Conservation (phyloP, 2,888 invertebrate genomes). For the Agriopis marginaria region DNA sequence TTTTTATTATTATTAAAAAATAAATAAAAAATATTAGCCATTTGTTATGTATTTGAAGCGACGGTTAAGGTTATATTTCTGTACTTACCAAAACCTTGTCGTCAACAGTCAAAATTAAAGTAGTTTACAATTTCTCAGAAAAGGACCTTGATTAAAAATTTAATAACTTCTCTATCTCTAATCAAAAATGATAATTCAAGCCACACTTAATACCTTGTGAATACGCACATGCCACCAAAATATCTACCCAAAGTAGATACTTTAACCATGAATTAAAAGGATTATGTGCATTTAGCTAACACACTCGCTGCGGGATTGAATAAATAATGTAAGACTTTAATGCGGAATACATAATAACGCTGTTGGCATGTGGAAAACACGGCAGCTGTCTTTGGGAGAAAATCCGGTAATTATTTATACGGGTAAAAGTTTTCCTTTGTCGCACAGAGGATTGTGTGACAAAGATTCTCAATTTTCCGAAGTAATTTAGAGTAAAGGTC, state of each 20-base stretch:
- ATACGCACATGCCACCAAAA: constrained; percentile 2
- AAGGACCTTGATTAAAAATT: not conserved
- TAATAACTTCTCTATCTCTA: not conserved
- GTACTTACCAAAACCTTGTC: too few relatives aligned
- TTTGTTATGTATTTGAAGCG: too few relatives aligned
- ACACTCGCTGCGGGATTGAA: constrained; percentile 30
- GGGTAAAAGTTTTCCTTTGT: constrained; percentile 30
- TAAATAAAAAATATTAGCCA: too few relatives aligned
- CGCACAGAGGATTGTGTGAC: constrained; percentile 35
- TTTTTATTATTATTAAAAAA: too few relatives aligned
- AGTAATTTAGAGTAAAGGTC: constrained; percentile 38
- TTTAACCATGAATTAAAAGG: constrained; percentile 35
- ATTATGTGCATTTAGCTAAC: constrained; percentile 35
- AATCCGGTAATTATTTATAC: constrained; percentile 32
- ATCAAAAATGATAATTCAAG: not conserved
- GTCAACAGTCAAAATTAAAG: too few relatives aligned
- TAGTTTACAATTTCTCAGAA: too few relatives aligned
- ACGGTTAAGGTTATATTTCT: too few relatives aligned
- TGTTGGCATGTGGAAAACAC: constrained; percentile 34
- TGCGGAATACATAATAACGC: constrained; percentile 29
- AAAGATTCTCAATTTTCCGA: constrained; percentile 42
- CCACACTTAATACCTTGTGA: not conserved
- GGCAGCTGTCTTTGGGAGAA: constrained; percentile 23
- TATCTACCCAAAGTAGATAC: constrained; percentile 6
- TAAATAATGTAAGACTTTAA: constrained; percentile 37